These are phyloP conservation scores for Tipula helvola DNA, from an alignment of 2,888 invertebrate genomes.

Conservation along the genomic window DNA sequence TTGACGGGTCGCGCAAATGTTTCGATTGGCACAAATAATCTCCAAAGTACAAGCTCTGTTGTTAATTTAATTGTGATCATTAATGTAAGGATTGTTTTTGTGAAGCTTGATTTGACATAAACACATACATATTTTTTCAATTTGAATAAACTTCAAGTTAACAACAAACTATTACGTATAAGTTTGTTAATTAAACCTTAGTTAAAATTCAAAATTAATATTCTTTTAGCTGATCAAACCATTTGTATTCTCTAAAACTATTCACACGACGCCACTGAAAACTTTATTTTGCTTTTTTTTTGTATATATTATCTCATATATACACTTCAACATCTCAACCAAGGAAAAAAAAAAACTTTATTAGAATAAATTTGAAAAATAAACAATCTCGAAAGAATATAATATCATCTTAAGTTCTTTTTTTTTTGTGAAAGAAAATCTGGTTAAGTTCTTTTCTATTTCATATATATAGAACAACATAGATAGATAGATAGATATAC, in stretches of 20 bases:
- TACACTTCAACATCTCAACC: not conserved
- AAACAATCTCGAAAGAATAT: not conserved
- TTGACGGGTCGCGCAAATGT: too few species aligned
- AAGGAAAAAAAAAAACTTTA: not conserved
- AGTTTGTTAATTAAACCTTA: too few species aligned
- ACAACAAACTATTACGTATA: too few species aligned
- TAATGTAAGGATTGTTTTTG: too few species aligned
- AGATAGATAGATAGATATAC: not conserved
- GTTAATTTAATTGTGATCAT: too few species aligned
- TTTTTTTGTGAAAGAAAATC: not conserved
- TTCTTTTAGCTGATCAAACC: too few species aligned
- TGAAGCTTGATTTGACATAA: too few species aligned
- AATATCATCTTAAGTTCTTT: not conserved
- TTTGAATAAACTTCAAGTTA: too few species aligned
- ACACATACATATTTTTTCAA: too few species aligned
- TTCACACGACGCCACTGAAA: not conserved
- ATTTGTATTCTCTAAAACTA: not conserved
- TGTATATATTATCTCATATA: not conserved
- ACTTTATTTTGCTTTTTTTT: not conserved
- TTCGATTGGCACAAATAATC: too few species aligned
- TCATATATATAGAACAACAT: not conserved
- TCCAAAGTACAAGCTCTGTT: too few species aligned
- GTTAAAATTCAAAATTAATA: too few species aligned
- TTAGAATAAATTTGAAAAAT: slow-evolving; percentile 1
- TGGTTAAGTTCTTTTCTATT: not conserved